A percentile compares a stretch with the other conserved stretches of the same genome.
Evolutionary conservation across 2,888 invertebrate species (phyloP).

Genomic region (Pristionchus mayeri): DNA sequence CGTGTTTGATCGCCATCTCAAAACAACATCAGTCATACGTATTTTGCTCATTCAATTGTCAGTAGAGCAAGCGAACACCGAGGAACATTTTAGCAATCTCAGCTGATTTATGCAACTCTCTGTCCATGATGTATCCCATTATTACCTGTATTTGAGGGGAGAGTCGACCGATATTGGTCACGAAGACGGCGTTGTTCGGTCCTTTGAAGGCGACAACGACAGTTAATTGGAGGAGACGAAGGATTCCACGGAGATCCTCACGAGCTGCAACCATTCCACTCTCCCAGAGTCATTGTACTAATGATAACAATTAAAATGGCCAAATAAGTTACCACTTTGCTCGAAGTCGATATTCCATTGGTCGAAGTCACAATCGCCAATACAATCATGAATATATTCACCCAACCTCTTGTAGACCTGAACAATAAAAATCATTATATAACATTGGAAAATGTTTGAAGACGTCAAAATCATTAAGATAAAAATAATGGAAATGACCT

Average conservation of each 20-base stretch:
- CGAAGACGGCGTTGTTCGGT: conserved; percentile 18
- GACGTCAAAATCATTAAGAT: background rate
- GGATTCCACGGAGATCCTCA: background rate
- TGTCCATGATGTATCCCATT: background rate
- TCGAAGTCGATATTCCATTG: conserved; percentile 34
- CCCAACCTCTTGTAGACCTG: conserved; percentile 23
- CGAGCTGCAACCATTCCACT: background rate
- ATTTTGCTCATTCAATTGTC: too few species aligned
- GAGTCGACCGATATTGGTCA: background rate
- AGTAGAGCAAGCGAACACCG: too few species aligned
- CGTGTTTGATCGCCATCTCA: background rate
- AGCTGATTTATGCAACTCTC: background rate
- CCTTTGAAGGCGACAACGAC: conserved; percentile 1
- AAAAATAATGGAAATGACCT: background rate
- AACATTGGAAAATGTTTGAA: background rate
- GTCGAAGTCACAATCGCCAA: background rate
- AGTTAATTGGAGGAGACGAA: conserved; percentile 11
- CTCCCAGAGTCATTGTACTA: background rate
- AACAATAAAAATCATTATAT: background rate
- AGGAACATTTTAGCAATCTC: background rate
- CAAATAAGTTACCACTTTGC: background rate
- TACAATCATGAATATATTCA: conserved; percentile 10
- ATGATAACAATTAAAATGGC: background rate
- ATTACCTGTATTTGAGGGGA: background rate
- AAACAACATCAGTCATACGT: background rate